Conservation (phyloP, 2,797 vertebrate genomes). For the Scyliorhinus canicula region DNA sequence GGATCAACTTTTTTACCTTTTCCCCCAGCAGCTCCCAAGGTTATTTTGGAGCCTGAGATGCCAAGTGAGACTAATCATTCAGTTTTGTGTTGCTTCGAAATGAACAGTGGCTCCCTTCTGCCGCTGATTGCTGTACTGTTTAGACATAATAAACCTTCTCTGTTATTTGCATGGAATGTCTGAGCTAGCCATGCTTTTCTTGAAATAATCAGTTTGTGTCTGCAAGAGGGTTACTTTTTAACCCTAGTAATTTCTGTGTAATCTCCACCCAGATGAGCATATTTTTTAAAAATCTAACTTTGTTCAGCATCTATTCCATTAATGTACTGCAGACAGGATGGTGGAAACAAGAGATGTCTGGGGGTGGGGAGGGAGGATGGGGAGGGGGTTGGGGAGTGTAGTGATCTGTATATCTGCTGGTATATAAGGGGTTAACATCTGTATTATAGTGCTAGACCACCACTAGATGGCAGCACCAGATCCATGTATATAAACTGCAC, state of each 20-base stretch:
- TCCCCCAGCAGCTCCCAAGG: no score
- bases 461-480: no score
- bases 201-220: neutral
- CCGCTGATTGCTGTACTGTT: neutral
- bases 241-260: neutral
- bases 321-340: neutral
- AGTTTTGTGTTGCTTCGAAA: neutral
- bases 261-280: neutral
- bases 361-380: no score
- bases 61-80: neutral
- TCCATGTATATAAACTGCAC: no score
- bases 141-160: neutral
- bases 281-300: neutral
- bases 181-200: neutral
- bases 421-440: no score
- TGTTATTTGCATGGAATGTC: constrained; percentile 17
- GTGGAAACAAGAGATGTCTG: neutral
- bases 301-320: neutral
- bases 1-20: no score
- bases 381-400: no score
- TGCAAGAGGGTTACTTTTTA: neutral
- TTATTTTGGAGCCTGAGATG: no score
- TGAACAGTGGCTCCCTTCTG: neutral
- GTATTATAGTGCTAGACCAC: no score
- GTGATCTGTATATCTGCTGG: no score